These are phyloP conservation scores for Brachyhypopomus gauderio DNA, from an alignment of 2,113 vertebrate genomes.

Conservation along the genomic window DNA sequence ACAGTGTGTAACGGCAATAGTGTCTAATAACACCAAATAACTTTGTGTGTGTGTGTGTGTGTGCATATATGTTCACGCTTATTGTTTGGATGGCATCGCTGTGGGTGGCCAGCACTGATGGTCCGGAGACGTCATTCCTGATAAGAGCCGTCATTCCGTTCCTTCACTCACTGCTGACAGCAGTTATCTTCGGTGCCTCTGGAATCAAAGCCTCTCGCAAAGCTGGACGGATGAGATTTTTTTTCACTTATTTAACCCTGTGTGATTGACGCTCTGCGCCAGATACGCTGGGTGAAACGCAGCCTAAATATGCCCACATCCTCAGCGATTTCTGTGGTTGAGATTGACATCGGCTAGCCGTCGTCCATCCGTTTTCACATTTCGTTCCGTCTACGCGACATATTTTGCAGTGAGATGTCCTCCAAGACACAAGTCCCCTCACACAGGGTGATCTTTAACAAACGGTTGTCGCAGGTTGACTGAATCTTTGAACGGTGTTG, in stretches of 20 bases:
- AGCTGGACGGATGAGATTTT: constrained; percentile 58
- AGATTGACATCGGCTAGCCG: constrained; percentile 43
- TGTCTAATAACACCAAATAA: too few species aligned
- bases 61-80: neutral
- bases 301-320: constrained; percentile 12
- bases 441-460: constrained; percentile 24
- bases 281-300: neutral
- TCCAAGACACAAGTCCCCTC: constrained; percentile 33
- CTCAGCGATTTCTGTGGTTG: constrained; percentile 43
- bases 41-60: neutral
- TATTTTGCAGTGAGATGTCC: constrained; percentile 52
- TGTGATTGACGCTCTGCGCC: constrained; percentile 44
- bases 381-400: constrained; percentile 42
- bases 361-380: neutral
- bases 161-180: constrained; percentile 45
- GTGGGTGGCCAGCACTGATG: constrained; percentile 45
- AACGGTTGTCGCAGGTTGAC: constrained; percentile 1
- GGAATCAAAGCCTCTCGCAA: constrained; percentile 40
- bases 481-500: neutral
- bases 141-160: constrained; percentile 33
- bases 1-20: too few species aligned
- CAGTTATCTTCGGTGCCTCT: neutral
- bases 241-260: constrained; percentile 42
- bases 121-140: constrained; percentile 47
- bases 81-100: constrained; percentile 12